Evolutionary conservation across 2,797 vertebrate species (phyloP).

Genomic region (Urosaurus nigricauda): DNA sequence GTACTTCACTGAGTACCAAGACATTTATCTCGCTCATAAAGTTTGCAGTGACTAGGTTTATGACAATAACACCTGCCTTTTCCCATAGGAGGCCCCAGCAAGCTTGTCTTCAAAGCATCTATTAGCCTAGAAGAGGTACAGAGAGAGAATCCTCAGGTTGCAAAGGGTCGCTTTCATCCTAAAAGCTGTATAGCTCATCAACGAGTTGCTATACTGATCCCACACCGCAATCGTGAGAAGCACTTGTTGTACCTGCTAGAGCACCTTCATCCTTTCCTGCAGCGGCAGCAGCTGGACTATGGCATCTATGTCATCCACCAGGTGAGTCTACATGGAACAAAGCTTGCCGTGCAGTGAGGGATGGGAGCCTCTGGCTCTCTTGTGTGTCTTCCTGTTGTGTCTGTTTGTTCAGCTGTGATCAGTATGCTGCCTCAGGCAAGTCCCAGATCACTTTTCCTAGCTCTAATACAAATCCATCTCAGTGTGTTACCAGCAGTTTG

Average conservation of each 20-base stretch:
- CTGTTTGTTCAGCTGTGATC: not conserved
- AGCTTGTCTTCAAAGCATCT: slow-evolving; percentile 85
- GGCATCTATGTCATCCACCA: slow-evolving; percentile 95
- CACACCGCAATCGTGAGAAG: slow-evolving; percentile 90
- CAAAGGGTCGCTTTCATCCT: slow-evolving; percentile 84
- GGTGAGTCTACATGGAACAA: slow-evolving; percentile 77
- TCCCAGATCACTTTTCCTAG: not conserved
- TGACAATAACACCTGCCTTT: slow-evolving; percentile 23
- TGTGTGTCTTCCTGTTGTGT: not conserved
- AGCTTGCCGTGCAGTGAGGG: not conserved
- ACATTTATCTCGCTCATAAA: not conserved
- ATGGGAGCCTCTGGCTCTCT: not conserved
- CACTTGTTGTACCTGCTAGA: slow-evolving; percentile 93
- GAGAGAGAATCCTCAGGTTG: slow-evolving; percentile 83
- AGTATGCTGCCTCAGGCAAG: not conserved
- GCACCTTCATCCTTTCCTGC: slow-evolving; percentile 94
- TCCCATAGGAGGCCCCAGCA: slow-evolving; percentile 83
- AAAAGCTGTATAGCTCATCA: slow-evolving; percentile 85
- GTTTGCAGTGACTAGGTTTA: not conserved
- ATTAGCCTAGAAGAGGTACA: slow-evolving; percentile 87
- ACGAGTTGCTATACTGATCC: slow-evolving; percentile 92
- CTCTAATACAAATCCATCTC: slow-evolving; percentile 15
- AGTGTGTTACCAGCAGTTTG: not conserved
- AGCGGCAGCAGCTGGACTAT: slow-evolving; percentile 95
- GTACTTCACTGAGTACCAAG: not conserved